These are phyloP conservation scores for Drosophila virilis DNA, from an alignment of 1,140 invertebrate genomes.

Conservation along the genomic window DNA sequence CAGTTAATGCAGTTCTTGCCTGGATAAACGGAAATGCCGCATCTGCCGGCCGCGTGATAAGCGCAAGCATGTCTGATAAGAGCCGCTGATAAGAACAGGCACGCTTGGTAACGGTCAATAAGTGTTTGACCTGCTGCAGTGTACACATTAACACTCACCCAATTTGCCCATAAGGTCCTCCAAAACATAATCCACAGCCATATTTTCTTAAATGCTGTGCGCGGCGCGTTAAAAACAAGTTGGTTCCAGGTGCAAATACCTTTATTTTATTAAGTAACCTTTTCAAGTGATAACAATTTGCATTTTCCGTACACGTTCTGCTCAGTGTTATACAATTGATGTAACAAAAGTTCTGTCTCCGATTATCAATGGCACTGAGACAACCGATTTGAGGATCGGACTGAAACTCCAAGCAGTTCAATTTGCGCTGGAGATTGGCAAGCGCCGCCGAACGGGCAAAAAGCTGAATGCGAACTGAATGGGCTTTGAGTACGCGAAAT, in stretches of 20 bases:
- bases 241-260: not conserved
- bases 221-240: not conserved
- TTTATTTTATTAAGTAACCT: slow-evolving; percentile 1
- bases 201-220: slow-evolving; percentile 53
- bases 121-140: slow-evolving; percentile 1
- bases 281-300: slow-evolving; percentile 21
- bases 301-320: slow-evolving; percentile 11
- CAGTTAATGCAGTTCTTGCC: slow-evolving; percentile 7
- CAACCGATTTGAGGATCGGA: not conserved
- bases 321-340: not conserved
- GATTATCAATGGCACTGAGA: slow-evolving; percentile 4
- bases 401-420: slow-evolving; percentile 26
- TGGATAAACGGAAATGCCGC: slow-evolving; percentile 26
- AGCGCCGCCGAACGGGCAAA: slow-evolving; percentile 71
- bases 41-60: slow-evolving; percentile 5
- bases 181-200: slow-evolving; percentile 88
- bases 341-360: not conserved
- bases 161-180: slow-evolving; percentile 89
- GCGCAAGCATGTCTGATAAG: slow-evolving; percentile 28
- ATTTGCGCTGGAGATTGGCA: slow-evolving; percentile 56
- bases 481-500: slow-evolving; percentile 50
- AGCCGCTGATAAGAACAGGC: slow-evolving; percentile 25
- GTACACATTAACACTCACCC: slow-evolving; percentile 84
- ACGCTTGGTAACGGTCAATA: slow-evolving; percentile 38
- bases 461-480: slow-evolving; percentile 69